Percentiles rank a stretch among this genome's conserved stretches.
Conservation (phyloP, 2,888 invertebrate genomes). For the Mycalesis mineus region DNA sequence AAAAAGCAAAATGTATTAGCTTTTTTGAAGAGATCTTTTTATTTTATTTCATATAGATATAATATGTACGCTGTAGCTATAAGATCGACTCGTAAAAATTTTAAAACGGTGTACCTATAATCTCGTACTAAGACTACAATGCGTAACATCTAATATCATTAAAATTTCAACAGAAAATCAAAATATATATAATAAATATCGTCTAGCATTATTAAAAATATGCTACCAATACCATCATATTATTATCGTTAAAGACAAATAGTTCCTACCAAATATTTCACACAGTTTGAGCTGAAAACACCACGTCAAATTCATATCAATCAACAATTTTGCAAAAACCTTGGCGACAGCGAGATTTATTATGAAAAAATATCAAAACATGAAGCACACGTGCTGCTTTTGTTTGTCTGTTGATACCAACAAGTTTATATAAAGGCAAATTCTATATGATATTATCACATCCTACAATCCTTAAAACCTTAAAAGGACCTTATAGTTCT, state of each 20-base stretch:
- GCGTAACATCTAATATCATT: slow-evolving; percentile 43
- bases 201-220: slow-evolving; percentile 23
- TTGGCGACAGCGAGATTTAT: not conserved
- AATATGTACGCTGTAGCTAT: not conserved
- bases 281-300: slow-evolving; percentile 51
- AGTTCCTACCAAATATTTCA: slow-evolving; percentile 41
- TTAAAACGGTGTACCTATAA: slow-evolving; percentile 55
- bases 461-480: not conserved
- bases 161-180: slow-evolving; percentile 18
- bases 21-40: too few species aligned
- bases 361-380: not conserved
- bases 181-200: not conserved
- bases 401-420: not conserved
- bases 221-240: slow-evolving; percentile 13
- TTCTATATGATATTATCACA: not conserved
- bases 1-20: too few species aligned
- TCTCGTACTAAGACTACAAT: slow-evolving; percentile 46
- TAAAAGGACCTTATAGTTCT: not conserved
- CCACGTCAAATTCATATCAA: slow-evolving; percentile 6
- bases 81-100: slow-evolving; percentile 37
- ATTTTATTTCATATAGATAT: not conserved
- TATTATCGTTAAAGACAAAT: slow-evolving; percentile 19
- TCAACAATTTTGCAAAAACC: not conserved
- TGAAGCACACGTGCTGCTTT: slow-evolving; percentile 1
- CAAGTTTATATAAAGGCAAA: not conserved